Evolutionary conservation across 1,140 invertebrate genomes (phyloP).

Genomic region (Acyrthosiphon pisum): DNA sequence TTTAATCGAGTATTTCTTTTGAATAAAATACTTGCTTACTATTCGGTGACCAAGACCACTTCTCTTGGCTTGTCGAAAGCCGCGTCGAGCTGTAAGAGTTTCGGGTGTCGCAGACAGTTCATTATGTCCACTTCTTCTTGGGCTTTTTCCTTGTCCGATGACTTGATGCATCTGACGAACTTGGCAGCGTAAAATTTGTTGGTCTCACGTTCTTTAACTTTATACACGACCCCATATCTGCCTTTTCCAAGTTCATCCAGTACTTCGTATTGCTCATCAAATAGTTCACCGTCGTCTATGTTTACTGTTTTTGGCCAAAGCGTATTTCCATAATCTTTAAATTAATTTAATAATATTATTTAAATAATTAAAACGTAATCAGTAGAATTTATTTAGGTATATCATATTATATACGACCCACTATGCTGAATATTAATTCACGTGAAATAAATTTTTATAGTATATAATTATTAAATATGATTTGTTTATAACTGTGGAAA

Average conservation of each 20-base stretch:
- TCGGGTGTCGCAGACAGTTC: slow-evolving; percentile 88
- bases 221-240: slow-evolving; percentile 78
- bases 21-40: slow-evolving; percentile 71
- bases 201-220: slow-evolving; percentile 75
- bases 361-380: not conserved
- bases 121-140: slow-evolving; percentile 91
- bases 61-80: slow-evolving; percentile 86
- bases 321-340: slow-evolving; percentile 53
- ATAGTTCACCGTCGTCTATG: slow-evolving; percentile 68
- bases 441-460: too few species aligned
- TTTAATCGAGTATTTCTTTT: not conserved
- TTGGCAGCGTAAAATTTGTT: slow-evolving; percentile 86
- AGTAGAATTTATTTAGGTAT: not conserved
- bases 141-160: slow-evolving; percentile 84
- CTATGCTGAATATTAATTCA: too few species aligned
- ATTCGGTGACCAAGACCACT: slow-evolving; percentile 92
- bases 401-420: too few species aligned
- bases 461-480: too few species aligned
- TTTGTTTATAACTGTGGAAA: too few species aligned
- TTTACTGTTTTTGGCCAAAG: slow-evolving; percentile 63
- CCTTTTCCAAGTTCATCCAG: slow-evolving; percentile 83
- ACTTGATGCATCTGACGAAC: slow-evolving; percentile 82
- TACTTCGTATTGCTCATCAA: slow-evolving; percentile 70
- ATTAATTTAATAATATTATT: not conserved
- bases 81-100: slow-evolving; percentile 84